Evolutionary conservation across 2,888 invertebrate species (phyloP).

Genomic region (Yponomeuta malinellus): DNA sequence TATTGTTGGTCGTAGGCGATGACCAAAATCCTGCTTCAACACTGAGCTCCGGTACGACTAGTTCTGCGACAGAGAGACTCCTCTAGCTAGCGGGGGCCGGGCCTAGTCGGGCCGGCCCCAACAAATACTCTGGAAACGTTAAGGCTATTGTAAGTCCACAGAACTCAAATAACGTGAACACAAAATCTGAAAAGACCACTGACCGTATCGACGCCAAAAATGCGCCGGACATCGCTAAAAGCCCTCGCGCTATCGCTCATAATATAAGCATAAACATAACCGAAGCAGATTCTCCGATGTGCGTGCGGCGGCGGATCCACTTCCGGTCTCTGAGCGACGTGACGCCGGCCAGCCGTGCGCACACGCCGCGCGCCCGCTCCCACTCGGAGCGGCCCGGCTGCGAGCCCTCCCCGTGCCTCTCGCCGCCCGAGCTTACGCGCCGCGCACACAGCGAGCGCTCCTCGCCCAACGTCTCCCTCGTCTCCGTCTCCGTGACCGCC

Average conservation of each 20-base stretch:
- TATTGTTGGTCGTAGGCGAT: constrained; percentile 44
- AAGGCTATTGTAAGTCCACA: constrained; percentile 43
- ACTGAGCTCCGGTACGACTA: constrained; percentile 80
- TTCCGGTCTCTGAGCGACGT: constrained; percentile 67
- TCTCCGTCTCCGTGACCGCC: constrained; percentile 25
- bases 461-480: constrained; percentile 46
- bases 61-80: constrained; percentile 83
- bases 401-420: constrained; percentile 30
- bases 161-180: constrained; percentile 35
- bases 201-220: constrained; percentile 15
- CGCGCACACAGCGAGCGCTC: constrained; percentile 49
- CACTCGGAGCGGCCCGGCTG: constrained; percentile 57
- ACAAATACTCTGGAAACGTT: constrained; percentile 48
- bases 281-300: constrained; percentile 56
- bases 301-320: constrained; percentile 60
- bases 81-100: constrained; percentile 85
- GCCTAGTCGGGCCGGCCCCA: constrained; percentile 73
- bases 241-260: constrained; percentile 35
- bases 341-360: constrained; percentile 55
- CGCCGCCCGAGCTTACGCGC: constrained; percentile 28
- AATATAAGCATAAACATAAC: constrained; percentile 67
- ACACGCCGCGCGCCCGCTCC: constrained; percentile 54
- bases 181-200: constrained; percentile 36
- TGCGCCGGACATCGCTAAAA: constrained; percentile 26
- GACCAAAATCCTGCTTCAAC: constrained; percentile 75